Base-by-base conservation (phyloP, 37 sponge, comb jelly and placozoan genomes). In the Axinella damicornis region DNA sequence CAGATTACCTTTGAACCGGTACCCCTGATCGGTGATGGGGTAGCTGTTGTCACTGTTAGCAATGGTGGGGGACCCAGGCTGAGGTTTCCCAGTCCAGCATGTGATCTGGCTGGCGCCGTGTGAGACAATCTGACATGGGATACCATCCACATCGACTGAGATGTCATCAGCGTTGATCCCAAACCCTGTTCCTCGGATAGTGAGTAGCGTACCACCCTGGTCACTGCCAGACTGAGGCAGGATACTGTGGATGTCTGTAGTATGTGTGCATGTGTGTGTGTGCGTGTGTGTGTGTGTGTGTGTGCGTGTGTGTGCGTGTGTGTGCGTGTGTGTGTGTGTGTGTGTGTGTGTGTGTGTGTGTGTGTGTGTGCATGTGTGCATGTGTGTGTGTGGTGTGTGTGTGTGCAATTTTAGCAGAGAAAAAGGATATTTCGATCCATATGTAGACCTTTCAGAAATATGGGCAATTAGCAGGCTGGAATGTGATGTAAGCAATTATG, bases 1-100 rank as follows among this genome's bases (percentile, higher is more conserved):
- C n/a, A n/a, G n/a, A n/a, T n/a, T 59, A 89, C 90, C 90, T 79
- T 53, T 84, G 57, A 91, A 91, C 63, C 92, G 55, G 46, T 77
- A 81, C 25, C 92, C 92, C 71, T 65, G 57, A 24, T 74, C 78
- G 28, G 80, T 77, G 19, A n/a, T 66, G 16, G 82, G 33, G 30
- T 77, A 86, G 30, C 36, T 53, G 20, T 39, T 30, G 35, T 77
- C 28, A 5, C 19, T 69, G 30, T 59, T 77, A 74, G 78, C 83
- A 59, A 85, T 59, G 27, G 71, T 56, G 17, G 65, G 59, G 63
- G 76, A 76, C 39, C 62, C 77, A 15, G 33, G 41, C 25, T 71
- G 73, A 0, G 90, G 80, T 19, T 20, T 36, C 4, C 83, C 78
- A 35, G 83, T 86, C 56, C 66, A 67, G 53, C 92, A 86, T 16